A percentile compares a stretch with the other conserved stretches of the same genome.
phyloP scores from a whole-genome alignment of 2,888 invertebrate species.

The Fragum sueziense region DNA sequence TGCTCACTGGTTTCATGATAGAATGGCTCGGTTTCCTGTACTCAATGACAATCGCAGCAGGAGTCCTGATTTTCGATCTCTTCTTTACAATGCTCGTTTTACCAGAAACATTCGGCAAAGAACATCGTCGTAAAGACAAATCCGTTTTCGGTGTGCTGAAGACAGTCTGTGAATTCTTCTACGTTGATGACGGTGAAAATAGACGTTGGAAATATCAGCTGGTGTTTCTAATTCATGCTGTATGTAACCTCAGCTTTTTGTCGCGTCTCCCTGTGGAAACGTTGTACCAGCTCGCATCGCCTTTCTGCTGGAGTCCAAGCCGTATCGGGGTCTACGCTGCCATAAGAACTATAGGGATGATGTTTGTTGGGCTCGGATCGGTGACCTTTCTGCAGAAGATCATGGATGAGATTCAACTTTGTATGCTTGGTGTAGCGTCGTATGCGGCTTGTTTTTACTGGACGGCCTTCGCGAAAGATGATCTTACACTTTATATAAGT shows the following conservation, averaged over 20 bases:
- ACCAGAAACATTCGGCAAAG: slow-evolving; percentile 50
- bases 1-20: slow-evolving; percentile 51
- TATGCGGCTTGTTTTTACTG: slow-evolving; percentile 48
- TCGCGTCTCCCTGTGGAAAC: slow-evolving; percentile 45
- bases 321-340: slow-evolving; percentile 55
- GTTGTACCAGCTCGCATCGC: slow-evolving; percentile 56
- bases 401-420: slow-evolving; percentile 53
- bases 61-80: slow-evolving; percentile 32
- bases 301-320: slow-evolving; percentile 62
- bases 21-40: slow-evolving; percentile 39
- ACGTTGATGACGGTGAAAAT: slow-evolving; percentile 41
- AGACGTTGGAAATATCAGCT: slow-evolving; percentile 54
- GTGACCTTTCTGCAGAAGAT: slow-evolving; percentile 43
- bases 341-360: slow-evolving; percentile 35
- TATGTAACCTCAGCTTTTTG: slow-evolving; percentile 44
- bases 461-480: slow-evolving; percentile 51
- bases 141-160: slow-evolving; percentile 31
- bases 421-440: slow-evolving; percentile 47
- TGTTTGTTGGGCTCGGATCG: slow-evolving; percentile 46
- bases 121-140: slow-evolving; percentile 41
- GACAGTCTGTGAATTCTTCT: slow-evolving; percentile 38
- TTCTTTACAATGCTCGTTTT: slow-evolving; percentile 35
- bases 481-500: slow-evolving; percentile 42
- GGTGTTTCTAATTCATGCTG: slow-evolving; percentile 35
- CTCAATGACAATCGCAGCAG: slow-evolving; percentile 38